phyloP scores from a whole-genome alignment of 2,888 invertebrate species.

The Leucania comma region DNA sequence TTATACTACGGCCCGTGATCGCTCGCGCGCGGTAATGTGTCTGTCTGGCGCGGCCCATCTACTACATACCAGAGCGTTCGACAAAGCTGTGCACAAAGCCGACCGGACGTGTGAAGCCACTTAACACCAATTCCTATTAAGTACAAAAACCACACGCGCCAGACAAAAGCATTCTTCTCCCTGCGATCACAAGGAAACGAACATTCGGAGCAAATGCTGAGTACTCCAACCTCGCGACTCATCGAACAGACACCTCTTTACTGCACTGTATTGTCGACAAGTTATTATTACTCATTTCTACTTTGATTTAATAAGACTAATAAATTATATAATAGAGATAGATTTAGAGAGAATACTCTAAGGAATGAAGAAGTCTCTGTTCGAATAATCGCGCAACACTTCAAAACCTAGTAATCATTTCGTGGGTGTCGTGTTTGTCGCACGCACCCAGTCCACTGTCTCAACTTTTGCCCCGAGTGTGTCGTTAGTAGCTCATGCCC shows the following conservation, averaged over 20 bases:
- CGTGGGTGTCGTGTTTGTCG: constrained; percentile 14
- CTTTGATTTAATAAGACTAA: constrained; percentile 59
- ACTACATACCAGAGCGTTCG: constrained; percentile 52
- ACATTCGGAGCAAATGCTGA: constrained; percentile 58
- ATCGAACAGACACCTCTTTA: constrained; percentile 40
- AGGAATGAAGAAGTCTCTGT: constrained; percentile 41
- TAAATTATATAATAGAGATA: constrained; percentile 51
- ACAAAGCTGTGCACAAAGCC: constrained; percentile 70
- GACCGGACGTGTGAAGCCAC: constrained; percentile 67
- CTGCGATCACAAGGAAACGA: constrained; percentile 33
- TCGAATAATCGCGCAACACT: constrained; percentile 1
- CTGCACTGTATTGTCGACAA: constrained; percentile 60
- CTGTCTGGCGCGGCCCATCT: constrained; percentile 50
- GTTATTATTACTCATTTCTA: constrained; percentile 50
- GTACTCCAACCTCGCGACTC: constrained; percentile 13
- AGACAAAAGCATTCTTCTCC: constrained; percentile 47
- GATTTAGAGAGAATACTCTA: constrained; percentile 52
- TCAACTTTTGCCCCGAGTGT: constrained; percentile 65
- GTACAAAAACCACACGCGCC: constrained; percentile 65
- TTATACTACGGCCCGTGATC: constrained; percentile 35
- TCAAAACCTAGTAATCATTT: constrained; percentile 68
- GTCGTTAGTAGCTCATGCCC: constrained; percentile 67
- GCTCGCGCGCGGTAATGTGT: constrained; percentile 42
- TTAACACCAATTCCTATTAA: constrained; percentile 67
- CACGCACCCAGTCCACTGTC: constrained; percentile 24